Base-by-base conservation (phyloP, 2,888 invertebrate species). In the Plagiodera versicolora region DNA sequence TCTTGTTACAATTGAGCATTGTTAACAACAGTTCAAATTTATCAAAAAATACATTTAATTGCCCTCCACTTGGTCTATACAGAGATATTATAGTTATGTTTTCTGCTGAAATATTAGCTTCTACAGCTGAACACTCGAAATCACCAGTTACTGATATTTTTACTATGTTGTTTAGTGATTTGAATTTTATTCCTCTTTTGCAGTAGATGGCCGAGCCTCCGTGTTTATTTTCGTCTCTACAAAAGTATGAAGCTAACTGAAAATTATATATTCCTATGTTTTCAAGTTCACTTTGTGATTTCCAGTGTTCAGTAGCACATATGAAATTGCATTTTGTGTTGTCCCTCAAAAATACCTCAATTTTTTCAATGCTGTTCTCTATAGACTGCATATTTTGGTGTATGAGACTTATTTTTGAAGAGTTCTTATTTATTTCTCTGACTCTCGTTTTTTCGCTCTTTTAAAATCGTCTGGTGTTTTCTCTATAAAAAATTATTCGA, bases 161-260 rank as follows among this genome's bases (percentile, higher is more conserved):
- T 14, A 49, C 49, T 49, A 49, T 49, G 30, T 49, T 28, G 11
- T 49, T 49, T 24, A 49, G 14, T 49, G 49, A 49, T 49, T 49
- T 49, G 28, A 24, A 49, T 17, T 49, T 49, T 2, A 28, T 49
- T 9, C 16, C 49, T 28, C 14, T 49, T 49, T 49, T 49, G 9
- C 49, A 28, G 17, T 49, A 49, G 16, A 28, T 49, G 49, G 30
- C 44, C n/a, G n/a, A n/a, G n/a, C n/a, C n/a, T n/a, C n/a, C n/a
- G n/a, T n/a, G n/a, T n/a, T n/a, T n/a, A n/a, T n/a, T n/a, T n/a
- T n/a, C n/a, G n/a, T n/a, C n/a, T 44, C 44, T 44, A 44, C n/a
- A 48, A 20, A 48, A 18, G 11, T 9, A 48, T 48, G 20, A 48
- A 17, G 11, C 20, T 44, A 44, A n/a, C 11, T 44, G 44, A 44